Percentiles rank a stretch among this genome's conserved stretches.
These are phyloP conservation scores for Mareca penelope DNA, from an alignment of 2,797 vertebrate genomes.

Conservation along the genomic window DNA sequence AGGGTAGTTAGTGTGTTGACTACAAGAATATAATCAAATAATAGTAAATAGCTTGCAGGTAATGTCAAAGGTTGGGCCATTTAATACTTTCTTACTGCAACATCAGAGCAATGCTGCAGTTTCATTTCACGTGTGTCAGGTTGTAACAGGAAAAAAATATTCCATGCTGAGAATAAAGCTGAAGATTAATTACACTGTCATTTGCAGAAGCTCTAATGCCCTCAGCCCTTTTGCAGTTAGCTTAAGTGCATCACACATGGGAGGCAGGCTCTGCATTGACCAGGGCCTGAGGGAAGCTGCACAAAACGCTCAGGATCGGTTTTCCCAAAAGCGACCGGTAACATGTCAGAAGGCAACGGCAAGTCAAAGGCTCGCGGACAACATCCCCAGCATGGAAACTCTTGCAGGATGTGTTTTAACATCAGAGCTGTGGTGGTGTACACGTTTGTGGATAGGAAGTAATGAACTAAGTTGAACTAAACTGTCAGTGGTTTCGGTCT, in stretches of 20 bases:
- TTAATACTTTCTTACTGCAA: background rate
- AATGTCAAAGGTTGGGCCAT: background rate
- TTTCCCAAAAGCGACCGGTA: background rate
- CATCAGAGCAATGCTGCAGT: rapidly evolving
- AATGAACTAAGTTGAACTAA: background rate
- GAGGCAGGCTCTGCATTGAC: rapidly evolving
- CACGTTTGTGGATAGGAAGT: background rate
- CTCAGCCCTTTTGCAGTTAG: background rate
- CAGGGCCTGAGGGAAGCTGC: background rate
- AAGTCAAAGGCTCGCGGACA: background rate
- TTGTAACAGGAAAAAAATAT: background rate
- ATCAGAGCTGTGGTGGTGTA: background rate
- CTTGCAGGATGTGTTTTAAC: background rate
- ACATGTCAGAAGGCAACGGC: background rate
- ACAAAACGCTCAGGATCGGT: background rate
- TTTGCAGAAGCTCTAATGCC: background rate
- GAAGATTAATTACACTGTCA: background rate
- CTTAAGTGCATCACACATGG: background rate
- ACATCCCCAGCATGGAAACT: background rate
- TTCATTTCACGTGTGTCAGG: rapidly evolving
- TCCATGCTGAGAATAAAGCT: background rate
- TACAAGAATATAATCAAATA: background rate
- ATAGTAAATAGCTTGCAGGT: background rate
- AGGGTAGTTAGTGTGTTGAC: background rate
- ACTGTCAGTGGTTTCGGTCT: background rate